Conservation (phyloP, 2,113 vertebrate species). For the Dromiciops gliroides region DNA sequence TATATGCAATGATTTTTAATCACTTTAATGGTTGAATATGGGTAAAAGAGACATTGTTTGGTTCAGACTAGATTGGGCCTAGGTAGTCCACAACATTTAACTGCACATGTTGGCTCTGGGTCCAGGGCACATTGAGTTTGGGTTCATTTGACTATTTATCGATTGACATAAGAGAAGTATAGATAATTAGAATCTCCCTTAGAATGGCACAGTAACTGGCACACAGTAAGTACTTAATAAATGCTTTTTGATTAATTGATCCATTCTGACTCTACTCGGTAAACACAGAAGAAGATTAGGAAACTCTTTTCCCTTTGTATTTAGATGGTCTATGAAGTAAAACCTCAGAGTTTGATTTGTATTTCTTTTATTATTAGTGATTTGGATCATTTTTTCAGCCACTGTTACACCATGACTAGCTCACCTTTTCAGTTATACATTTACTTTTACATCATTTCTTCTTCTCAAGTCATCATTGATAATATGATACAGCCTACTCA, state of each 20-base stretch:
- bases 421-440: not conserved
- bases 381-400: not conserved
- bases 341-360: not conserved
- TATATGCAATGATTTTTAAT: not conserved
- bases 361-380: not conserved
- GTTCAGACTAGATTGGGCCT: not conserved
- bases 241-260: not conserved
- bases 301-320: not conserved
- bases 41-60: not conserved
- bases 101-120: not conserved
- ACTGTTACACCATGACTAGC: not conserved
- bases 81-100: not conserved
- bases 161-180: not conserved
- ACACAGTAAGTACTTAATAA: not conserved
- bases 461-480: not conserved
- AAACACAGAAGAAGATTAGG: not conserved
- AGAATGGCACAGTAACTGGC: not conserved
- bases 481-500: not conserved
- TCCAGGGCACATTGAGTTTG: not conserved
- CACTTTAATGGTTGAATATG: not conserved
- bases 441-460: not conserved
- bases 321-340: not conserved
- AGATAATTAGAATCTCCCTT: not conserved
- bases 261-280: not conserved
- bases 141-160: not conserved